Evolutionary conservation across 2,797 vertebrate species (phyloP), one percentile per base, ranked within the genome.

Genomic region (Artibeus lituratus): DNA sequence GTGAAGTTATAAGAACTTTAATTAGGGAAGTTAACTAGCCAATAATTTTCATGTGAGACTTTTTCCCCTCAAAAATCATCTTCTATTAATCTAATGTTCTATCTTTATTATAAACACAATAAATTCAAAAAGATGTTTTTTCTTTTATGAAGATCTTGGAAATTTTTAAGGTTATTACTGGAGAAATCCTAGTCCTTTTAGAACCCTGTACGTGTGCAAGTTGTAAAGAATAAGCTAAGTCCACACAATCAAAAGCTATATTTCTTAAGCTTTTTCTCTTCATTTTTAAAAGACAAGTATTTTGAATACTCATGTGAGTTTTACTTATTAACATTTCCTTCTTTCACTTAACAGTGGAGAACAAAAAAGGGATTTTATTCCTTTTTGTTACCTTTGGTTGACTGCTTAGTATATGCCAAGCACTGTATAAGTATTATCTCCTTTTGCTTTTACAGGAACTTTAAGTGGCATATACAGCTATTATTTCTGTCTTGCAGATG

Each of bases 321-420:
- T 94, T 65, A 76, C 62, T 83, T 62, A 89, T 24, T 91, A 59
- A 51, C 44, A 92, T 89, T 96, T 96, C 55, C 29, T 85, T 90
- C 49, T 93, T 92, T 83, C 91, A 82, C 83, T 83, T 83, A 86
- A 85, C 90, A 80, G 53, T 5, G 87, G 80, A 87, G 3, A 51
- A 39, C 67, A 29, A 86, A 86, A 78, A 49, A 35, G 39, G 18
- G 18, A 21, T 35, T 32, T 91, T 83, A 51, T 83, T 76, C 22
- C 51, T 44, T 82, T 82, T 70, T 83, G 44, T 59, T 85, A 65
- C 26, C 10, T 87, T 62, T 78, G 89, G 37, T 29, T 65, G 51
- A 84, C 9, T 22, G 16, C 14, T 67, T 67, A 19, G 21, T 73
- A 57, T 49, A 76, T 26, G 42, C 67, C n/a, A 86, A 39, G 5